Conservation (phyloP, 2,888 invertebrate species). For the Papilio protenor region DNA sequence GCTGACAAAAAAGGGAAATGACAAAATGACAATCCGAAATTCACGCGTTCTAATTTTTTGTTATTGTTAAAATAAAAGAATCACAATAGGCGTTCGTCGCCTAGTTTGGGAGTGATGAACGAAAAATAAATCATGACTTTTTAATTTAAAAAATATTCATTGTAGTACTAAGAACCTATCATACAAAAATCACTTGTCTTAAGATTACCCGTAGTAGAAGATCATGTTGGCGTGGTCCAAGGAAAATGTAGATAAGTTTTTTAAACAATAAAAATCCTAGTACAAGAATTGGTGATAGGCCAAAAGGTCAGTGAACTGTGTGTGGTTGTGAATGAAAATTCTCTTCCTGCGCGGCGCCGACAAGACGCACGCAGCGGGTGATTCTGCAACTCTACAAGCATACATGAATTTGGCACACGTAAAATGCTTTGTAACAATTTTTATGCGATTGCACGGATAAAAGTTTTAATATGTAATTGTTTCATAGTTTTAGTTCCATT, state of each 20-base stretch:
- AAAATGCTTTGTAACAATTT: neutral
- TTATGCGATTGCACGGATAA: neutral
- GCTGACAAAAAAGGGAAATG: neutral
- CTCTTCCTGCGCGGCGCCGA: slow-evolving; percentile 48
- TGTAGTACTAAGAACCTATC: too few relatives aligned
- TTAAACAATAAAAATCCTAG: neutral
- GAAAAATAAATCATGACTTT: neutral
- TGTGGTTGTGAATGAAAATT: slow-evolving; percentile 43
- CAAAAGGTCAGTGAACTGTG: slow-evolving; percentile 44
- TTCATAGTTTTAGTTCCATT: neutral
- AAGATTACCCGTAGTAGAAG: too few relatives aligned
- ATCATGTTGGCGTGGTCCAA: too few relatives aligned
- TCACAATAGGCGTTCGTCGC: neutral
- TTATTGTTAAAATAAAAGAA: neutral
- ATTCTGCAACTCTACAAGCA: slow-evolving; percentile 45
- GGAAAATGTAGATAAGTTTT: neutral
- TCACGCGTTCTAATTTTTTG: neutral
- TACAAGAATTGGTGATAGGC: neutral
- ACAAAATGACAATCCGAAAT: neutral
- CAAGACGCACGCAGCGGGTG: slow-evolving; percentile 52
- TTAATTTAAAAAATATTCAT: neutral
- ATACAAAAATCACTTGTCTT: too few relatives aligned
- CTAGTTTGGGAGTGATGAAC: neutral
- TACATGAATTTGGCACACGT: neutral
- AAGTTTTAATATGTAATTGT: neutral